Conservation (phyloP, 2,888 invertebrate species). For the Mantis religiosa region DNA sequence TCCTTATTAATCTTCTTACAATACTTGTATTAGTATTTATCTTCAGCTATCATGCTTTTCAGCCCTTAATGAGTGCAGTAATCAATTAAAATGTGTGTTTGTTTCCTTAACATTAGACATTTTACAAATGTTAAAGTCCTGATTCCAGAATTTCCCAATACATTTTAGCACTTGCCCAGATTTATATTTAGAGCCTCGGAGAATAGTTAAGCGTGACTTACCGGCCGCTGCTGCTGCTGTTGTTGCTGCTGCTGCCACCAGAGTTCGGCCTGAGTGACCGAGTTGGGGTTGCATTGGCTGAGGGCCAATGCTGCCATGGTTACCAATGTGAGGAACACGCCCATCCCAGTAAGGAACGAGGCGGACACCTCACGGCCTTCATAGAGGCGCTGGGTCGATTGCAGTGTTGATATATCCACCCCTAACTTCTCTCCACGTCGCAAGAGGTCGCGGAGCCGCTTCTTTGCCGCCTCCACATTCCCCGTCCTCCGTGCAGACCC, state of each 20-base stretch:
- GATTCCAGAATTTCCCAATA: too few species aligned
- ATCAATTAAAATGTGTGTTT: too few species aligned
- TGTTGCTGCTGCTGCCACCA: slow-evolving; percentile 7
- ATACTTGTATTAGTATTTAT: too few species aligned
- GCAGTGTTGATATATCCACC: background rate
- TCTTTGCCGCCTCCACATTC: background rate
- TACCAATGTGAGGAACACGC: background rate
- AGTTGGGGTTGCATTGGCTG: background rate
- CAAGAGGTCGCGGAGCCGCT: background rate
- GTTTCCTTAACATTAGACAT: too few species aligned
- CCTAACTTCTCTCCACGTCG: slow-evolving; percentile 5
- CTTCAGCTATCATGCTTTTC: too few species aligned
- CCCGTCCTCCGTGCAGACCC: background rate
- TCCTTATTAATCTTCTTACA: too few species aligned
- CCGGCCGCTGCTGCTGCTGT: background rate
- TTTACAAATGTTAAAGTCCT: too few species aligned
- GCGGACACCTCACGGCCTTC: background rate
- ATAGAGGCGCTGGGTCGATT: background rate
- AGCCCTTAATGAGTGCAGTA: too few species aligned
- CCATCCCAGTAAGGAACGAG: background rate
- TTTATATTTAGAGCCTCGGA: too few species aligned
- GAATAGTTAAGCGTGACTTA: background rate
- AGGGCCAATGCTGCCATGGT: background rate
- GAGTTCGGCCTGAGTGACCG: background rate
- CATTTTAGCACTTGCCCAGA: too few species aligned